Percentiles rank a stretch among this genome's conserved stretches.
These are phyloP conservation scores for Neria commutata DNA, from an alignment of 2,888 invertebrate genomes.

Conservation along the genomic window DNA sequence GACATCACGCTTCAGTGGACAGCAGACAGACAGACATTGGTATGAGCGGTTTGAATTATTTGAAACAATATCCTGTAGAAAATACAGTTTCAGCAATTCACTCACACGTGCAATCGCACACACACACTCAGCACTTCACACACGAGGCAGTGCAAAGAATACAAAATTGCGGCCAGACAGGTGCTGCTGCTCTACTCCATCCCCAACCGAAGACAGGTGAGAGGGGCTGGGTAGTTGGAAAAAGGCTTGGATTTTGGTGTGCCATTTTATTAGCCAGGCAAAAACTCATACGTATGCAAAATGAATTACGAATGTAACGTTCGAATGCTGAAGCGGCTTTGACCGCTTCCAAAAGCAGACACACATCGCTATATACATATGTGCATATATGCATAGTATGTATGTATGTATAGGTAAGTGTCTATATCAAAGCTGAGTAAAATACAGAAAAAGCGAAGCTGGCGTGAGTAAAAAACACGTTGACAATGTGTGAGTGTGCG, in stretches of 20 bases:
- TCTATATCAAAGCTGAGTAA: too few species aligned
- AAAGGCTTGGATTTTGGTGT: too few species aligned
- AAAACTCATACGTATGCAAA: slow-evolving; percentile 6
- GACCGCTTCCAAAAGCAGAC: too few species aligned
- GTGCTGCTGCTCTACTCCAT: slow-evolving; percentile 9
- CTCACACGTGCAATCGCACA: background rate
- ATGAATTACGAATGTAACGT: background rate
- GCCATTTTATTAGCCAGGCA: background rate
- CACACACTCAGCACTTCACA: too few species aligned
- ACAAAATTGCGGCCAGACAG: slow-evolving; percentile 11
- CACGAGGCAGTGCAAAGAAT: background rate
- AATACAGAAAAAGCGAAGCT: too few species aligned
- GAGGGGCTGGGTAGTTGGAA: background rate
- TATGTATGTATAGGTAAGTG: too few species aligned
- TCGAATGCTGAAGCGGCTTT: background rate
- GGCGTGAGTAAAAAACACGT: too few species aligned
- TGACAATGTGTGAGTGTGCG: too few species aligned
- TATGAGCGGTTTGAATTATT: slow-evolving; percentile 46
- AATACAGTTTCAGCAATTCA: slow-evolving; percentile 43
- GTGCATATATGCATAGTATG: too few species aligned
- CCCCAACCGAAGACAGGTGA: background rate
- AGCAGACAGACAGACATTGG: slow-evolving; percentile 22
- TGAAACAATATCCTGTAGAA: slow-evolving; percentile 50
- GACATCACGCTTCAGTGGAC: slow-evolving; percentile 53
- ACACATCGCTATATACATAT: too few species aligned